These are phyloP conservation scores for Helicoverpa assulta DNA, from an alignment of 2,888 invertebrate genomes.

Conservation along the genomic window DNA sequence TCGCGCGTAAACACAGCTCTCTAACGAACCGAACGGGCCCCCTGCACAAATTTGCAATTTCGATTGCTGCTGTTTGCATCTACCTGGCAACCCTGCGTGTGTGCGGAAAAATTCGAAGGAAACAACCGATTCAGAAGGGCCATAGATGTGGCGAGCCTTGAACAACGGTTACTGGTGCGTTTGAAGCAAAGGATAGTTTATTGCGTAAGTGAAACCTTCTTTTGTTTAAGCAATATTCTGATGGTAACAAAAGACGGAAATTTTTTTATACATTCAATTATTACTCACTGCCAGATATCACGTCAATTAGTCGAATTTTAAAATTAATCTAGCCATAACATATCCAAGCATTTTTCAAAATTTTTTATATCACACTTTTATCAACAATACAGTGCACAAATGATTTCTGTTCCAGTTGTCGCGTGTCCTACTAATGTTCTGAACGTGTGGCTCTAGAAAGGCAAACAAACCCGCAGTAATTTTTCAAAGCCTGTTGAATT, in stretches of 20 bases:
- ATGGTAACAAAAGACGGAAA: no score
- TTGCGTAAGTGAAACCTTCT: no score
- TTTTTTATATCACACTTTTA: not conserved
- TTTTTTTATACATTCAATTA: no score
- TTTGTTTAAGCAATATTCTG: no score
- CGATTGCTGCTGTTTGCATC: slow-evolving; percentile 86
- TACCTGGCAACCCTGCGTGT: slow-evolving; percentile 71
- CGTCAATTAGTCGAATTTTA: no score
- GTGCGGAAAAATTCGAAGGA: slow-evolving; percentile 47
- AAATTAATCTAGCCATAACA: no score
- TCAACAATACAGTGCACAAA: slow-evolving; percentile 3
- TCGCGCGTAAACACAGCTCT: slow-evolving; percentile 88
- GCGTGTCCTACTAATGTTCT: slow-evolving; percentile 41
- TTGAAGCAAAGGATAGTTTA: not conserved
- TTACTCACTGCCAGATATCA: no score
- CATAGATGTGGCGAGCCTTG: not conserved
- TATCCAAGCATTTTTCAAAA: no score
- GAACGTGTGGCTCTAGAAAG: slow-evolving; percentile 35
- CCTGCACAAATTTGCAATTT: slow-evolving; percentile 90
- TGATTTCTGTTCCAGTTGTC: slow-evolving; percentile 29
- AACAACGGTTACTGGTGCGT: not conserved
- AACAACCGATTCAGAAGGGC: not conserved
- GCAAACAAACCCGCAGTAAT: slow-evolving; percentile 55
- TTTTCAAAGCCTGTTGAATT: slow-evolving; percentile 60
- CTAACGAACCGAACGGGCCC: slow-evolving; percentile 88